These are phyloP conservation scores for Saguinus imperator DNA, from an alignment of 2,113 vertebrate genomes.

Conservation along the genomic window DNA sequence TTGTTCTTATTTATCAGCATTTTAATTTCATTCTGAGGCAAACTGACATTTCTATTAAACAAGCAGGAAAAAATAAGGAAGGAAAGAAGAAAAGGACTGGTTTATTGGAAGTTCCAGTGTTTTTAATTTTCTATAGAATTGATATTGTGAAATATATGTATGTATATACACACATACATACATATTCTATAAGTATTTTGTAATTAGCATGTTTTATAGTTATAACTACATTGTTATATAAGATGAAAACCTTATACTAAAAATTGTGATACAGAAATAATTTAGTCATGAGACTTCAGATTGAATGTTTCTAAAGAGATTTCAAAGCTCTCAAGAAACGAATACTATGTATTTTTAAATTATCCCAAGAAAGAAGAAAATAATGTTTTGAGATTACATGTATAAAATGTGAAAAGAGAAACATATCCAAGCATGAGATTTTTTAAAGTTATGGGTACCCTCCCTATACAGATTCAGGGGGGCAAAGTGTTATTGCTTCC, in stretches of 20 bases:
- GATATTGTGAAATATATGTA: background rate
- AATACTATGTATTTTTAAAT: background rate
- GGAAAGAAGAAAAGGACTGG: background rate
- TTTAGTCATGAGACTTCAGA: background rate
- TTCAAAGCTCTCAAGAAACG: background rate
- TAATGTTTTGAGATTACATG: background rate
- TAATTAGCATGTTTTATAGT: background rate
- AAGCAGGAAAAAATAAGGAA: background rate
- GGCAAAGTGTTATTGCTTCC: background rate
- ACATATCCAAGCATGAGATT: background rate
- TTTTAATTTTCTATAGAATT: background rate
- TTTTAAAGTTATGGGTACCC: background rate
- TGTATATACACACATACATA: background rate
- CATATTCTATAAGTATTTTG: background rate
- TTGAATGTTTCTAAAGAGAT: background rate
- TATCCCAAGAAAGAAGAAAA: background rate
- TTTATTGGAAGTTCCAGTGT: background rate
- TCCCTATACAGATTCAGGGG: background rate
- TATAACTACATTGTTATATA: background rate
- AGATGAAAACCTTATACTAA: background rate
- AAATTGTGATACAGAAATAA: background rate
- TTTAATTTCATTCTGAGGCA: constrained; percentile 23
- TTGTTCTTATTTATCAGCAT: background rate
- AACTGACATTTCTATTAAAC: background rate
- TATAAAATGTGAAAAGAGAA: background rate